Conservation (phyloP, 2,113 vertebrate genomes). For the Erpornis zantholeuca region DNA sequence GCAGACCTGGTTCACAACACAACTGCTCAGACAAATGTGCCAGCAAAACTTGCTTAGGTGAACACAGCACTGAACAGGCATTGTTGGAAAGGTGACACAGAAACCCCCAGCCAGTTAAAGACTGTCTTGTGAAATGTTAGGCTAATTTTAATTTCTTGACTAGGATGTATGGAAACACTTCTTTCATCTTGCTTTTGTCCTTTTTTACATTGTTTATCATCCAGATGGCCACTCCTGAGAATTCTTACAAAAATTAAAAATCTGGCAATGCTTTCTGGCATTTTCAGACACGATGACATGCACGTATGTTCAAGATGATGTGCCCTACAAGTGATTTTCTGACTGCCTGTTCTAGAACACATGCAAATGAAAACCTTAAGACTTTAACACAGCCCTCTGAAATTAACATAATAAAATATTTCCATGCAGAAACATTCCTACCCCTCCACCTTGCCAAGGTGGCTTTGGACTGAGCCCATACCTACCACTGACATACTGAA, state of each 20-base stretch:
- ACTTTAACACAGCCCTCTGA: neutral
- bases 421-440: neutral
- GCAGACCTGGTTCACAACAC: neutral
- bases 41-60: neutral
- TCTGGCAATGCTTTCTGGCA: neutral
- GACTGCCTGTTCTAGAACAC: neutral
- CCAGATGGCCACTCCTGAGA: neutral
- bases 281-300: neutral
- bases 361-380: neutral
- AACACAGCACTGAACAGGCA: neutral
- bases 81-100: neutral
- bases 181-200: neutral
- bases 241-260: neutral
- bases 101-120: neutral
- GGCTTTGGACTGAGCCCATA: neutral
- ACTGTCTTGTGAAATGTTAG: neutral
- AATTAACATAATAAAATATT: neutral
- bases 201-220: neutral
- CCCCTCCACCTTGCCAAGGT: neutral
- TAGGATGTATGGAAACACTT: neutral
- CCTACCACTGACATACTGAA: neutral
- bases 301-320: neutral
- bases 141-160: neutral
- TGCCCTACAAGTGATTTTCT: neutral
- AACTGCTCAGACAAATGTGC: neutral